These are phyloP conservation scores for Parauchenoglanis punctatus DNA, from an alignment of 2,797 vertebrate species.

Conservation along the genomic window DNA sequence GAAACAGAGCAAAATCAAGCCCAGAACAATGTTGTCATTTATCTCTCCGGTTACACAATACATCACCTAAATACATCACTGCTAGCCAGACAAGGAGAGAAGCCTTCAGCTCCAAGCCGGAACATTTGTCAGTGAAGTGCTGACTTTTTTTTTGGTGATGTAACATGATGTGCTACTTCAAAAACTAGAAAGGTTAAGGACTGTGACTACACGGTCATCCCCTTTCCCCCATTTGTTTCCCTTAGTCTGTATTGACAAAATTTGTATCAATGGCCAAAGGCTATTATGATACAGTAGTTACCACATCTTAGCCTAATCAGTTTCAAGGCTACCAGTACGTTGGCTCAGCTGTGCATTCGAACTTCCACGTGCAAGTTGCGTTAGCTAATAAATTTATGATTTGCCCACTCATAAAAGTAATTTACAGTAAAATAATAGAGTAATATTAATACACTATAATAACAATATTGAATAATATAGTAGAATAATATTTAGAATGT, in stretches of 20 bases:
- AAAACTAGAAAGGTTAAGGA: neutral
- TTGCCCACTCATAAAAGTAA: neutral
- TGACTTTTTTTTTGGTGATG: neutral
- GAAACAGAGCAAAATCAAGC: neutral
- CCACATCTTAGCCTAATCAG: neutral
- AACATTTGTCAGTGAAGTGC: neutral
- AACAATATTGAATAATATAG: neutral
- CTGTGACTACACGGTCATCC: neutral
- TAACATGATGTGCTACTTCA: neutral
- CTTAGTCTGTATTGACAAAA: neutral
- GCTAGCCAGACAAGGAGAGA: neutral
- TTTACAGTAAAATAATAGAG: neutral
- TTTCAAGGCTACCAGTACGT: neutral
- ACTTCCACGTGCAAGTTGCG: neutral
- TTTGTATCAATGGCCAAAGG: neutral
- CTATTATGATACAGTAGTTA: neutral
- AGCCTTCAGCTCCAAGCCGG: neutral
- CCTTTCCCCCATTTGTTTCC: neutral
- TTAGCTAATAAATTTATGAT: neutral
- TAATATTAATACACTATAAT: neutral
- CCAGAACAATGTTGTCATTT: neutral
- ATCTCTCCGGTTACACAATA: neutral
- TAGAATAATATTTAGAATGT: neutral
- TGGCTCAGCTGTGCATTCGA: neutral
- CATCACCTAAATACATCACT: neutral